Evolutionary conservation across 1,140 invertebrate species (phyloP).

Genomic region (Bombus sylvicola): DNA sequence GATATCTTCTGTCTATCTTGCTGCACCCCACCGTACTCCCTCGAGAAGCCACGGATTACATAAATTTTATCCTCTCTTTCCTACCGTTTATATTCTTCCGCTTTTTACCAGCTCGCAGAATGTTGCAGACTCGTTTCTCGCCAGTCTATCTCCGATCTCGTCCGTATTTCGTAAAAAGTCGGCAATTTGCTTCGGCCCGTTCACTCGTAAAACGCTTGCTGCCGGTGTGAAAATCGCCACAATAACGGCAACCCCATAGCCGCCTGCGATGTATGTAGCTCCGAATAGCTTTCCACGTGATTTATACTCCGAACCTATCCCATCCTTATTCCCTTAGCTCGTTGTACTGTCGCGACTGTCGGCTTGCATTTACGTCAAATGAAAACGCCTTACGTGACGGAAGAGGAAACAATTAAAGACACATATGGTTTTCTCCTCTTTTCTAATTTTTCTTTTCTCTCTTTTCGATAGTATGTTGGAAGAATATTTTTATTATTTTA

Average conservation of each 20-base stretch:
- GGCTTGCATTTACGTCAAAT: too few relatives aligned
- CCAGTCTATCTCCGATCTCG: conserved; percentile 30
- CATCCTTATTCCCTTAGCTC: conserved; percentile 49
- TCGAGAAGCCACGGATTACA: background rate
- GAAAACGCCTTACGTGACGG: background rate
- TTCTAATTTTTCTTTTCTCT: too few relatives aligned
- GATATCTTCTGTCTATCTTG: background rate
- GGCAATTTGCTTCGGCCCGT: conserved; percentile 40
- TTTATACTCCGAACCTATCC: conserved; percentile 49
- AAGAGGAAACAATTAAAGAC: background rate
- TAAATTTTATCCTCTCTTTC: background rate
- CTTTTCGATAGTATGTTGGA: too few relatives aligned
- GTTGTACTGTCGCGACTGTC: conserved; percentile 20
- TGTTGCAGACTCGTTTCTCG: conserved; percentile 1
- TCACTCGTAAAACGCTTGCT: conserved; percentile 43
- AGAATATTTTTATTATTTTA: too few relatives aligned
- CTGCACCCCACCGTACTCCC: too few relatives aligned
- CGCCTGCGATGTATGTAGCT: conserved; percentile 17
- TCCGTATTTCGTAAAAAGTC: conserved; percentile 47
- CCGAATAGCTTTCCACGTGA: conserved; percentile 45
- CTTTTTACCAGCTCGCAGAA: conserved; percentile 5
- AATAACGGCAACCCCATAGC: conserved; percentile 53
- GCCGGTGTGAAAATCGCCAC: conserved; percentile 44
- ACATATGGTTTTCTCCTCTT: too few relatives aligned
- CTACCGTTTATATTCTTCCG: background rate